Evolutionary conservation across 2,797 vertebrate genomes (phyloP), one percentile per base, ranked within the genome.

Genomic region (Pseudochirops cupreus): DNA sequence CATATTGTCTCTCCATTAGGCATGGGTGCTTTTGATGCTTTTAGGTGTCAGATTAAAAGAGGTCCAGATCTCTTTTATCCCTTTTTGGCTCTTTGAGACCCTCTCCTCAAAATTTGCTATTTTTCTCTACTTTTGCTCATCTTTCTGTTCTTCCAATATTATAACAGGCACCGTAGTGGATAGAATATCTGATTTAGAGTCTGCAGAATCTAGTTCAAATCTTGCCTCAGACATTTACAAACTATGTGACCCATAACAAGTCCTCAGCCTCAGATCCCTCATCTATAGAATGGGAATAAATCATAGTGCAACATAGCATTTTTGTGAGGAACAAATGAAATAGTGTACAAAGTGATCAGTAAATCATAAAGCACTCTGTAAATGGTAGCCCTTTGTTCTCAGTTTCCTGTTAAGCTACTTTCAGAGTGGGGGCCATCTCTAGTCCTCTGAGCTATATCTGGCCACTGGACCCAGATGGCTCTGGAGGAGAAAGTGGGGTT

Each of bases 201-300:
- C 28, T 10, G 14, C 91, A 87, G 0, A 5, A 91, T 96, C 55
- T 95, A 91, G 91, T 91, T 97, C 89, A 93, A 18, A 93, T 53
- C 46, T 39, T 74, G 14, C 62, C 33, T n/a, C 33, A 74, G 54
- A 87, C 0, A 11, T 24, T 82, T 95, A 92, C 21, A 89, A 91
- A 1, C 58, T 92, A 52, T 56, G 46, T 96, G 57, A 92, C 39
- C 46, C 46, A 39, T 6, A 39, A 9, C 13, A 59, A 67, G 92
- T 92, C 94, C 90, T 90, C 92, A 33, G 14, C 9, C n/a, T 95
- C 92, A 50, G 29, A 96, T 94, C 94, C 93, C 74, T 93, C 92
- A 93, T 82, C 92, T 93, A 33, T 87, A 93, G 52, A 93, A 53
- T 93, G 10, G 1, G 4, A 5, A 90, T 95, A 92, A 93, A 46